Base-by-base conservation (phyloP, 2,113 vertebrate species). In the Hemiscyllium ocellatum region DNA sequence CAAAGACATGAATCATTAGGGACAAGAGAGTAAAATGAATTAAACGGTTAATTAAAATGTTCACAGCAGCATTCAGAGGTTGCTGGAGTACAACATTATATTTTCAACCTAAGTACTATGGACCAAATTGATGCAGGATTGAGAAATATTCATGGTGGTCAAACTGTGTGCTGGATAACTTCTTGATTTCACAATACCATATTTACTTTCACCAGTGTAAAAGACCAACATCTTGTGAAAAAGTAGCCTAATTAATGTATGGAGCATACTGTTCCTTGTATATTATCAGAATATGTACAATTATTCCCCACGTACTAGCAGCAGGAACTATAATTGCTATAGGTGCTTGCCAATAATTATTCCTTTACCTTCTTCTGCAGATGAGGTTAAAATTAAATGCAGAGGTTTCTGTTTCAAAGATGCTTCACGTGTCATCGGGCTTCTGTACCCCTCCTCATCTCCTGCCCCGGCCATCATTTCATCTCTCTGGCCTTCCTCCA, bases 401-500 rank as follows among this genome's bases (percentile, higher is more conserved):
- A n/a, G 89, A 93, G 61, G 61, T n/a, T 93, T 93, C 65, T 93
- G 89, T 93, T 89, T 89, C 50, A 47, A 7, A 15, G 24, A 29
- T 89, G 52, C 29, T 91, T 37, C 61, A 37, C 6, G 61, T n/a
- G 33, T 22, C 33, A 6, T 37, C n/a, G 24, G 61, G 89, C 33
- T 66, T 93, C n/a, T 66, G 7, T 19, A 22, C 94, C 61, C 89
- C 29, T 12, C 93, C 97, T 97, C 95, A 96, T 96, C 72, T 97
- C 96, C 0, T 97, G 97, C n/a, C 98, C 98, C 95, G 97, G 97
- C 96, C 65, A 66, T 66, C 65, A 93, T 37, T 99, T 96, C 47
- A 99, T 98, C 96, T 29, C 66, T 90, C 80, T 95, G 80, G 1
- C 76, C 86, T n/a, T 99, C 99, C 96, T 99, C 98, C 99, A 99